A percentile compares a stretch with the other conserved stretches of the same genome.
These are phyloP conservation scores for Thamnophis elegans DNA, from an alignment of 2,797 vertebrate genomes.

Conservation along the genomic window DNA sequence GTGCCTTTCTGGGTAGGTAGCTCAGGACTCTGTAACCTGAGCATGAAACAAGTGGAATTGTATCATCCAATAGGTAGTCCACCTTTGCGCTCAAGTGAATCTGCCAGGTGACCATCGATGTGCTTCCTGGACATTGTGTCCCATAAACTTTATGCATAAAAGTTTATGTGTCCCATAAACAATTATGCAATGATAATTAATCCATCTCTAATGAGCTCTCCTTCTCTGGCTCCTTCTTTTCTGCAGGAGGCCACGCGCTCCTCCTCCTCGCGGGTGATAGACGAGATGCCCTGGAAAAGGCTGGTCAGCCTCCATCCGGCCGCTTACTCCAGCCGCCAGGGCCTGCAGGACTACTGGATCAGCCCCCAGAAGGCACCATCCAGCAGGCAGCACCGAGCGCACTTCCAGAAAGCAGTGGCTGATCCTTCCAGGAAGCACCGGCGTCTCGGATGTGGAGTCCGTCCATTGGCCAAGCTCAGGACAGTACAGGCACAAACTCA, in stretches of 20 bases:
- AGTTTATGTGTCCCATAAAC: background rate
- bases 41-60: background rate
- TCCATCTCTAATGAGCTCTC: background rate
- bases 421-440: background rate
- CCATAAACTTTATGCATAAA: background rate
- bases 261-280: fast-evolving
- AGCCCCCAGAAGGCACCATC: background rate
- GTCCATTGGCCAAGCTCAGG: background rate
- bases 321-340: background rate
- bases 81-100: background rate
- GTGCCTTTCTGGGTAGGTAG: background rate
- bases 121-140: background rate
- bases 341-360: background rate
- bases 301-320: background rate
- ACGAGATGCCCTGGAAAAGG: background rate
- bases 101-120: background rate
- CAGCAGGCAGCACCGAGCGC: fast-evolving
- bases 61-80: background rate
- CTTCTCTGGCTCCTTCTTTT: background rate
- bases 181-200: background rate
- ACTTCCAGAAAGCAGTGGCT: background rate
- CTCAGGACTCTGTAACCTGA: background rate
- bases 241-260: fast-evolving
- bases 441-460: background rate
- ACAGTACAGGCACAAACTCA: conserved; percentile 9